These are phyloP conservation scores for Coptotermes formosanus DNA, from an alignment of 1,140 invertebrate genomes.

Conservation along the genomic window DNA sequence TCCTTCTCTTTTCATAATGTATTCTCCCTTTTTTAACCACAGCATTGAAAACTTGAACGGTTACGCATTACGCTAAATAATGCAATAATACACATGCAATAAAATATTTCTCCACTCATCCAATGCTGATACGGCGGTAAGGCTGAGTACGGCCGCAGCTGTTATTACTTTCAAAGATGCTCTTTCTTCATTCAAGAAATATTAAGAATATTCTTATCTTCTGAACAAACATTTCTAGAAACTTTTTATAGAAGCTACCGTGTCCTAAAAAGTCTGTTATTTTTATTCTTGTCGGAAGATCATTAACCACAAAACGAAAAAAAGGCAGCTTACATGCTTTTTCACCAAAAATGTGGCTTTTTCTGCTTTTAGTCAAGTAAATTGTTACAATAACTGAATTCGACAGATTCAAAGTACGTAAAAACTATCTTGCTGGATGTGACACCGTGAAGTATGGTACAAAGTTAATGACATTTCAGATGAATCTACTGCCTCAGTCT, in stretches of 20 bases:
- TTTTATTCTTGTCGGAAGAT: neutral
- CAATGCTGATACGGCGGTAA: neutral
- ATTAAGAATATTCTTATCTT: neutral
- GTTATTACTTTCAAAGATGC: neutral
- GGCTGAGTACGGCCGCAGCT: no score
- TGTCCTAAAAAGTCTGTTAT: neutral
- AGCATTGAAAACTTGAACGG: neutral
- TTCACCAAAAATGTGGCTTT: neutral
- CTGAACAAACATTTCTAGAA: neutral
- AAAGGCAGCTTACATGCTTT: neutral
- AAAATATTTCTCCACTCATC: neutral
- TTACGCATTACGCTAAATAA: neutral
- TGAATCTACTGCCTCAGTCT: no score
- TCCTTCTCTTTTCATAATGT: neutral
- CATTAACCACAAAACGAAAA: neutral
- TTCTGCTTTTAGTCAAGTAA: no score
- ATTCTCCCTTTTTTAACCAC: neutral
- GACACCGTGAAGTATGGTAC: no score
- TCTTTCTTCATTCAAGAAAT: neutral
- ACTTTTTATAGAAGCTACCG: neutral
- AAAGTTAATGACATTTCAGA: no score
- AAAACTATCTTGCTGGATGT: no score
- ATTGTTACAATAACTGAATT: no score
- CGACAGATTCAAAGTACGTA: no score
- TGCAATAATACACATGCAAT: neutral